Conservation (phyloP, 2,113 vertebrate species). For the Tonatia bakeri region DNA sequence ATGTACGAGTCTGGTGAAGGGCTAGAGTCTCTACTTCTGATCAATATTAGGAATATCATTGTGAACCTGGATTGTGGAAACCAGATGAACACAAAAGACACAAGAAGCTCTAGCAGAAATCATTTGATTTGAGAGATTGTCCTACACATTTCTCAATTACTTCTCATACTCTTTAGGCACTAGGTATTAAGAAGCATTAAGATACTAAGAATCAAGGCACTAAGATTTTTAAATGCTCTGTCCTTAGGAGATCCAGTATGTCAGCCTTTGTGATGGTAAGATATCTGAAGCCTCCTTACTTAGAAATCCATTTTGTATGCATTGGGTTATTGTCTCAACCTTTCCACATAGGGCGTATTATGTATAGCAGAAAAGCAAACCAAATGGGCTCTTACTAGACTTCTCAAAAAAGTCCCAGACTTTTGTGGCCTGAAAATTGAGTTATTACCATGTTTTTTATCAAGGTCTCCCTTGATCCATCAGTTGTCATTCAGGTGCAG, state of each 20-base stretch:
- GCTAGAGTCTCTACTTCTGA: neutral
- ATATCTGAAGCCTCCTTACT: neutral
- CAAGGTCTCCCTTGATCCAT: neutral
- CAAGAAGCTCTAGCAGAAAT: neutral
- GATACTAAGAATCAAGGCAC: neutral
- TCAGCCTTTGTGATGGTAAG: neutral
- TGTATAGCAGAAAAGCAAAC: neutral
- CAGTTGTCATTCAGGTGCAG: neutral
- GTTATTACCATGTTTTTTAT: constrained; percentile 27
- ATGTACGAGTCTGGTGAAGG: neutral
- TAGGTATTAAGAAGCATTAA: neutral
- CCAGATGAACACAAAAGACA: neutral
- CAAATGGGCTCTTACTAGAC: neutral
- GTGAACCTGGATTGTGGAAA: neutral
- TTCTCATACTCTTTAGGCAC: neutral
- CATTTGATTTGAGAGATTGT: neutral
- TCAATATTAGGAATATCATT: neutral
- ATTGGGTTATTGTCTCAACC: neutral
- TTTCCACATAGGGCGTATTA: neutral
- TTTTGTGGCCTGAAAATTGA: constrained; percentile 11
- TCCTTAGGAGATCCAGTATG: neutral
- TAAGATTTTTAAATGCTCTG: neutral
- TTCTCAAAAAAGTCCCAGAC: constrained; percentile 19
- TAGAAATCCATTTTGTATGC: neutral
- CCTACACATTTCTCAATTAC: neutral